These are phyloP conservation scores for Varanus komodoensis DNA, from an alignment of 2,113 vertebrate genomes.

Conservation along the genomic window DNA sequence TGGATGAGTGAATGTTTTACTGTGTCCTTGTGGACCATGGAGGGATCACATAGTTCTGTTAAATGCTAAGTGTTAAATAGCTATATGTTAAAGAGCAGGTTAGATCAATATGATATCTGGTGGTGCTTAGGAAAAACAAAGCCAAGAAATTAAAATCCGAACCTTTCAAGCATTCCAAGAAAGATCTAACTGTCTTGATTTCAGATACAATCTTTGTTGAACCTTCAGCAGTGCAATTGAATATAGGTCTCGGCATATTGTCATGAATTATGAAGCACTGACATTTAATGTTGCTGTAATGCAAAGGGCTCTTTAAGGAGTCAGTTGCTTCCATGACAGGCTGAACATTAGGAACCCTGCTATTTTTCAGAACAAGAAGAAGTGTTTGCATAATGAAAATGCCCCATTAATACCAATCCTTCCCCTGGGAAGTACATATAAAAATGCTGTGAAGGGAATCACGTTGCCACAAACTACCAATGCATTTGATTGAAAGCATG, in stretches of 20 bases:
- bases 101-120: slow-evolving; percentile 39
- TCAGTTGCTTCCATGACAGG: slow-evolving; percentile 45
- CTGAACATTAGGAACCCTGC: slow-evolving; percentile 57
- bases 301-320: slow-evolving; percentile 61
- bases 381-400: slow-evolving; percentile 71
- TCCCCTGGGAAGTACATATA: slow-evolving; percentile 24
- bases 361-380: slow-evolving; percentile 65
- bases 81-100: slow-evolving; percentile 13
- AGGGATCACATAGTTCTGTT: slow-evolving; percentile 30
- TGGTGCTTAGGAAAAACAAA: slow-evolving; percentile 54
- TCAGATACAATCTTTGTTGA: slow-evolving; percentile 64
- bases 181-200: slow-evolving; percentile 45
- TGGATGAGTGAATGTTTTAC: slow-evolving; percentile 26
- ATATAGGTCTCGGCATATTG: slow-evolving; percentile 59
- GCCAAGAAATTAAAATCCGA: slow-evolving; percentile 49
- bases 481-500: slow-evolving; percentile 48
- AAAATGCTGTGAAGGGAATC: slow-evolving; percentile 52
- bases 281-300: slow-evolving; percentile 71
- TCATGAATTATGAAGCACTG: slow-evolving; percentile 73
- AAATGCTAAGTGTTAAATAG: slow-evolving; percentile 16
- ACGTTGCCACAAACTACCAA: slow-evolving; percentile 54
- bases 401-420: slow-evolving; percentile 51
- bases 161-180: slow-evolving; percentile 41
- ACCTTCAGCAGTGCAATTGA: slow-evolving; percentile 54
- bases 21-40: background rate